Conservation (phyloP, 1,140 invertebrate species). For the Drosophila ficusphila region DNA sequence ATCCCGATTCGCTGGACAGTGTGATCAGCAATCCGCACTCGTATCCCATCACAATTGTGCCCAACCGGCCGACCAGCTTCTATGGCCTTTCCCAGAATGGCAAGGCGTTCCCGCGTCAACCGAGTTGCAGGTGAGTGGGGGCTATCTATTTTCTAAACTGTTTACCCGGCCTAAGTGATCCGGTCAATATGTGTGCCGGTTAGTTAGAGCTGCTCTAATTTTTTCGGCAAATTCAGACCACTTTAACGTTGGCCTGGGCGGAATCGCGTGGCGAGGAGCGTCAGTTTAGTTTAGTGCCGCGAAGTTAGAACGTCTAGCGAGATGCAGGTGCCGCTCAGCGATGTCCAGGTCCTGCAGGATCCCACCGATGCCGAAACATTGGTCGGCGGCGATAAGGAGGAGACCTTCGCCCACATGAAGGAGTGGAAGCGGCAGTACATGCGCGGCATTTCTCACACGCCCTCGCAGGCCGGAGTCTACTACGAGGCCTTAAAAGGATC, state of each 20-base stretch:
- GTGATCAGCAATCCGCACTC: slow-evolving; percentile 82
- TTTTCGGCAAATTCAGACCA: slow-evolving; percentile 32
- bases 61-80: slow-evolving; percentile 74
- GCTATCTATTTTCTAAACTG: not conserved
- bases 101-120: slow-evolving; percentile 64
- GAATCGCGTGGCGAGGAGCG: slow-evolving; percentile 3
- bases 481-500: slow-evolving; percentile 81
- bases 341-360: slow-evolving; percentile 72
- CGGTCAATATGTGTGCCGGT: slow-evolving; percentile 43
- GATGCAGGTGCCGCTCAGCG: slow-evolving; percentile 71
- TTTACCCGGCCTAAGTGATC: slow-evolving; percentile 55
- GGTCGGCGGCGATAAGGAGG: slow-evolving; percentile 54
- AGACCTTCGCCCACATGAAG: slow-evolving; percentile 60
- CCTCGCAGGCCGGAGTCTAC: slow-evolving; percentile 76
- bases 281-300: slow-evolving; percentile 53
- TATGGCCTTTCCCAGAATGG: slow-evolving; percentile 66
- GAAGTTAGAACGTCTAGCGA: slow-evolving; percentile 33
- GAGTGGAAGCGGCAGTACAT: slow-evolving; percentile 78
- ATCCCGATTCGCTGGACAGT: slow-evolving; percentile 83
- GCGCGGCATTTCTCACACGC: slow-evolving; percentile 74
- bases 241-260: slow-evolving; percentile 41
- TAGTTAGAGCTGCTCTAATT: slow-evolving; percentile 65
- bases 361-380: slow-evolving; percentile 46
- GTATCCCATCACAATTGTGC: slow-evolving; percentile 82
- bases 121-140: slow-evolving; percentile 76